Base-by-base conservation (phyloP, 2,113 vertebrate species). In the Talpa occidentalis region DNA sequence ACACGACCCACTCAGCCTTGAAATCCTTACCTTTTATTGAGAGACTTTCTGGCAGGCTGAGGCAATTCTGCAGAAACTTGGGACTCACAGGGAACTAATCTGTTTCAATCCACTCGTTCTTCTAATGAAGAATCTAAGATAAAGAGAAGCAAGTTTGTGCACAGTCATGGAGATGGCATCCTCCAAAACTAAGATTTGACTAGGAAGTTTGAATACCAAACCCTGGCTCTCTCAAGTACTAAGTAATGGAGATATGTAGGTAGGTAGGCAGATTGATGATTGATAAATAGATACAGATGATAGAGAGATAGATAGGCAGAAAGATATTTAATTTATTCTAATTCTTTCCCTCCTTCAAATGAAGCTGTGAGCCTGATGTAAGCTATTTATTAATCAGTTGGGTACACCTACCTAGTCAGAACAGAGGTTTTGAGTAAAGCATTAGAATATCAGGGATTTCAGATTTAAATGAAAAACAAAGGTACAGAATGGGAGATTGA, bases 381-480 rank as follows among this genome's bases (percentile, higher is more conserved):
- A 35, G 24, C 19, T 72, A 74, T 86, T 83, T 82, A 83, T 86
- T 91, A 77, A 93, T 88, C 47, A 94, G 35, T 21, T 73, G 42
- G 19, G 1, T 49, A 0, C 37, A 73, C 80, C 85, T 44, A 66
- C 12, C 54, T 92, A 76, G 10, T 26, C 10, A 32, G 74, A 49
- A 8, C n/a, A 93, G 82, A 91, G 32, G 6, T n/a, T n/a, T n/a
- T 87, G 62, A 89, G 44, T 60, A 40, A 91, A 84, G 11, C 4
- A 42, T 90, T 73, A 67, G 76, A 54, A 32, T 37, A 37, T 44
- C 83, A 26, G 3, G 2, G 28, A 94, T 76, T 92, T 90, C 35
- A 35, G 5, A 22, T 84, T 80, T 72, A 80, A 44, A 28, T 73
- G 76, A 85, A 78, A 35, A 94, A 40, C n/a, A 67, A 79, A 66